Percentiles rank a stretch among this genome's conserved stretches.
These are phyloP conservation scores for Heliconius ismenius DNA, from an alignment of 2,888 invertebrate genomes.

Conservation along the genomic window DNA sequence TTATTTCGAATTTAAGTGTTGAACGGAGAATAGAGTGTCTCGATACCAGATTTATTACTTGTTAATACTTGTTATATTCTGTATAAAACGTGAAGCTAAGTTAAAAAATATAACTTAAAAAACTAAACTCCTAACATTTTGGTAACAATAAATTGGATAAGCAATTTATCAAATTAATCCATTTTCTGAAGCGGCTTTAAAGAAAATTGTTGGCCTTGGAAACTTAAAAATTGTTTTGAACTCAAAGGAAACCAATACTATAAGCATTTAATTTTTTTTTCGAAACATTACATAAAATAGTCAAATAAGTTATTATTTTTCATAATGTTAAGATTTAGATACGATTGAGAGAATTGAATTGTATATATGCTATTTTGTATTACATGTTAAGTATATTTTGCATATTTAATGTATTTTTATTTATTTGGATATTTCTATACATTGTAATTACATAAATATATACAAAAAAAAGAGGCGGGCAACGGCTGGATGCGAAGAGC, in stretches of 20 bases:
- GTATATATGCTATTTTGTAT: no score
- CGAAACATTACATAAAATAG: background rate
- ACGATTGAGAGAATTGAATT: no score
- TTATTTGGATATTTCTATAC: background rate
- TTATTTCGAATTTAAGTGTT: background rate
- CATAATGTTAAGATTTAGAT: no score
- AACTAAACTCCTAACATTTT: background rate
- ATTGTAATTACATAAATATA: background rate
- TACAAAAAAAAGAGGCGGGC: background rate
- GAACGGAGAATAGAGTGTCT: background rate
- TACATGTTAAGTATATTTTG: no score
- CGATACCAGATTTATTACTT: background rate
- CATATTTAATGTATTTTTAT: background rate
- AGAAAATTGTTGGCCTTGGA: background rate
- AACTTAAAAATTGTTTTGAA: background rate
- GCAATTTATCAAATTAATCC: conserved; percentile 4
- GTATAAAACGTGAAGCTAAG: background rate
- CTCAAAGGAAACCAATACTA: background rate
- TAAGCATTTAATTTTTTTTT: background rate
- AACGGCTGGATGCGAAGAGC: no score
- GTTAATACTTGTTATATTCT: background rate
- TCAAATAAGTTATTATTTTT: no score
- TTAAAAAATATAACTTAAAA: background rate
- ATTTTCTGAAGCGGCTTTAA: background rate
- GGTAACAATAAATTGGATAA: background rate